Percentiles rank a stretch among this genome's conserved stretches.
These are phyloP conservation scores for Mya arenaria DNA, from an alignment of 1,140 invertebrate genomes.

Conservation along the genomic window DNA sequence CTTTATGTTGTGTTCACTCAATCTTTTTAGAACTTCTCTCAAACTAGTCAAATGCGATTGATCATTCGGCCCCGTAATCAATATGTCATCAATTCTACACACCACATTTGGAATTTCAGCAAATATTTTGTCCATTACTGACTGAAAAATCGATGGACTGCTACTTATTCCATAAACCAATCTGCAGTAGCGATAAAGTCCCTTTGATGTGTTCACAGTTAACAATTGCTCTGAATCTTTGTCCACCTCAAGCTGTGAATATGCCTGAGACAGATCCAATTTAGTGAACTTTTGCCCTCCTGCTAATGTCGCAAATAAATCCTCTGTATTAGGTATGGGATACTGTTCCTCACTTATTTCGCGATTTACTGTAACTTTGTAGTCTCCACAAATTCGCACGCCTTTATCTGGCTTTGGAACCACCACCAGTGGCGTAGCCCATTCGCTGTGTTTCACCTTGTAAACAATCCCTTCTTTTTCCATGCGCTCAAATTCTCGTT, in stretches of 20 bases:
- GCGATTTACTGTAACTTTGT: conserved; percentile 79
- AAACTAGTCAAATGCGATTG: conserved; percentile 51
- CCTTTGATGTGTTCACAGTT: conserved; percentile 69
- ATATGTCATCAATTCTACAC: conserved; percentile 55
- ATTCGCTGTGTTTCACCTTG: conserved; percentile 43
- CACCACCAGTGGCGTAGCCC: conserved; percentile 52
- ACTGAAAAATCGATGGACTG: conserved; percentile 82
- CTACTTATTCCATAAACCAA: conserved; percentile 79
- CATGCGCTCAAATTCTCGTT: background rate
- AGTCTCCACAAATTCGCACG: conserved; percentile 54
- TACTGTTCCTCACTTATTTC: conserved; percentile 56
- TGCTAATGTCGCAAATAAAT: conserved; percentile 66
- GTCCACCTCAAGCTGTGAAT: conserved; percentile 63
- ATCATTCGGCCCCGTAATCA: conserved; percentile 43
- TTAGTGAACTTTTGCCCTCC: conserved; percentile 71
- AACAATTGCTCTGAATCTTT: conserved; percentile 62
- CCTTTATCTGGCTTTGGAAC: conserved; percentile 33
- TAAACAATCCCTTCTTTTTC: background rate
- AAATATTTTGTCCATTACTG: conserved; percentile 79
- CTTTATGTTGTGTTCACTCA: conserved; percentile 74
- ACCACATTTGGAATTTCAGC: conserved; percentile 31
- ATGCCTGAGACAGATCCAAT: conserved; percentile 68
- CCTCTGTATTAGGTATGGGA: conserved; percentile 71
- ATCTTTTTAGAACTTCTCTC: conserved; percentile 19
- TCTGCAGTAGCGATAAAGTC: conserved; percentile 57